phyloP scores from a whole-genome alignment of 2,797 vertebrate species.

The Siniperca undulata region DNA sequence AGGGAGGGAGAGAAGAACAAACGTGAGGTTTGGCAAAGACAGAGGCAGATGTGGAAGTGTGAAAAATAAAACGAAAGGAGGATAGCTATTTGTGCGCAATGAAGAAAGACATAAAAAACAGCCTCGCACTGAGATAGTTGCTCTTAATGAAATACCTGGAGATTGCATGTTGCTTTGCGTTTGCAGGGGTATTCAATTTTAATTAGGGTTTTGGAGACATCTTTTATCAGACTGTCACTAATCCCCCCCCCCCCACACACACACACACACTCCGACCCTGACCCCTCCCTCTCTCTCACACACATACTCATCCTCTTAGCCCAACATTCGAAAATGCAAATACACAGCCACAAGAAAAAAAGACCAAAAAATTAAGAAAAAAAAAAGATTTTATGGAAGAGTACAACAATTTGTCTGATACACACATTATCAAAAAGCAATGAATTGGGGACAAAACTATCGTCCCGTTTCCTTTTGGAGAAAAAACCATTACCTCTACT shows the following conservation, averaged over 20 bases:
- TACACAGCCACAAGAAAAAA: slow-evolving; percentile 39
- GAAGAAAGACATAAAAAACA: slow-evolving; percentile 81
- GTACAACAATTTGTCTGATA: slow-evolving; percentile 69
- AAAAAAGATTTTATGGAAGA: slow-evolving; percentile 53
- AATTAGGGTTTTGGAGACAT: slow-evolving; percentile 88
- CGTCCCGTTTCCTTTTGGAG: slow-evolving; percentile 72
- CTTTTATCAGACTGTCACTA: slow-evolving; percentile 87
- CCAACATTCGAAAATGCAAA: slow-evolving; percentile 61
- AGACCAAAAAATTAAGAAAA: slow-evolving; percentile 7
- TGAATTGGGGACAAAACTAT: slow-evolving; percentile 68
- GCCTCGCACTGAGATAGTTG: slow-evolving; percentile 79
- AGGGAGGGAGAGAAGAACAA: slow-evolving; percentile 64
- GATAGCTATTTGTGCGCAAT: slow-evolving; percentile 77
- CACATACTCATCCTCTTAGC: slow-evolving; percentile 17
- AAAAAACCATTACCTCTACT: slow-evolving; percentile 78
- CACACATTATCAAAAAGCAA: slow-evolving; percentile 69
- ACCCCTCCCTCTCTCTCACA: background rate
- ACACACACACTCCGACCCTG: no score
- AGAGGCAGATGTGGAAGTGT: slow-evolving; percentile 71
- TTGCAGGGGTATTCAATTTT: slow-evolving; percentile 86
- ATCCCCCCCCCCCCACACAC: slow-evolving; percentile 61
- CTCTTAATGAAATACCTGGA: slow-evolving; percentile 86
- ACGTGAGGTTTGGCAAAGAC: slow-evolving; percentile 70
- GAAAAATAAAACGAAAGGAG: slow-evolving; percentile 78
- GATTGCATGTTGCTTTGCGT: slow-evolving; percentile 85